Base-by-base conservation (phyloP, 2,113 vertebrate species). In the Dasyprocta punctata region DNA sequence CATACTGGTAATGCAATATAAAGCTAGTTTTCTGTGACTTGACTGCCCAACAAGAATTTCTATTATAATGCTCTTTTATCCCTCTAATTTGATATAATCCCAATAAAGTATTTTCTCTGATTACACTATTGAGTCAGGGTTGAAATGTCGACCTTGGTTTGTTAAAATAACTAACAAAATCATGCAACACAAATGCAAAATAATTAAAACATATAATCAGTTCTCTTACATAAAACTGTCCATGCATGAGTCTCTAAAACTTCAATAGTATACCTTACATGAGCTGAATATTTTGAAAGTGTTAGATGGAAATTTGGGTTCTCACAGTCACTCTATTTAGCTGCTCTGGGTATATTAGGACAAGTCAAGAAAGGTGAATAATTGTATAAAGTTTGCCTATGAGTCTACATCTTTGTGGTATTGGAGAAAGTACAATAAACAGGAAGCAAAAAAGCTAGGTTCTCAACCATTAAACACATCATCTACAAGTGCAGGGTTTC, bases 21-120 rank as follows among this genome's bases (percentile, higher is more conserved):
- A 94, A 94, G 80, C 44, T 80, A 36, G 38, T 67, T 96, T 91
- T 41, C 71, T 69, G 12, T 65, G 13, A 56, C 54, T 95, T 88
- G 2, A 65, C 67, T 47, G 94, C 81, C 47, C 41, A 96, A 73
- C 0, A 67, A 30, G 14, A 89, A 96, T 95, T 58, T 88, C 82
- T 86, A 54, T 65, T 93, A 52, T 7, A 41, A 56, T 92, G 94
- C 19, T 81, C 26, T 75, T 90, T 82, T 58, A 12, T 77, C 61
- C 86, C 78, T 92, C 52, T 93, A 78, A 65, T 77, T 28, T 81
- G 28, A 52, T 52, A 26, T 47, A 71, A 86, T 73, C 41, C 19
- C 83, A 77, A 10, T 13, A 80, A 73, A 30, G 71, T 3, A 89
- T 84, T 82, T 89, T 78, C n/a, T 82, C 14, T 52, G 88, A n/a